These are phyloP conservation scores for Trypoxylus dichotomus DNA, from an alignment of 1,140 invertebrate genomes.

Conservation along the genomic window DNA sequence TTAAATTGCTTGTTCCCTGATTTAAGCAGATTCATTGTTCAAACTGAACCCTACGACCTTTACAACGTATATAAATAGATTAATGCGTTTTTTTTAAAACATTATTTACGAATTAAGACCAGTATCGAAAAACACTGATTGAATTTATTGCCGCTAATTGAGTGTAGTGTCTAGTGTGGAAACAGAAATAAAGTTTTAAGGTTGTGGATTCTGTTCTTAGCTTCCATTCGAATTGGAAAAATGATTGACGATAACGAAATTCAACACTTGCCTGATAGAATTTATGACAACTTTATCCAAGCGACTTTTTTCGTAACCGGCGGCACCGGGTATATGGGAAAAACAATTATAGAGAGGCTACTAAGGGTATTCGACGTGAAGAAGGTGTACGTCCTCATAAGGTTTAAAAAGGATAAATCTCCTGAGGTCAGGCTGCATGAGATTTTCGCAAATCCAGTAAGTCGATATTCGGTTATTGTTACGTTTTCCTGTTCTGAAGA, in stretches of 20 bases:
- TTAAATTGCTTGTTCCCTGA: too few species aligned
- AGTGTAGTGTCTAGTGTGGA: too few species aligned
- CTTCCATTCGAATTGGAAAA: background rate
- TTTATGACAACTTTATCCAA: conserved; percentile 57
- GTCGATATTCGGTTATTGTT: conserved; percentile 40
- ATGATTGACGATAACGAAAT: background rate
- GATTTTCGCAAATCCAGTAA: conserved; percentile 65
- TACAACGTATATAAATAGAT: too few species aligned
- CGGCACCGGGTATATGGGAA: conserved; percentile 83
- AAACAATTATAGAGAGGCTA: conserved; percentile 85
- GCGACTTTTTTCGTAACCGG: conserved; percentile 62
- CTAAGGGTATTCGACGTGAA: conserved; percentile 75
- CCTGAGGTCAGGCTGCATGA: conserved; percentile 65
- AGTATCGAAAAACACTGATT: too few species aligned
- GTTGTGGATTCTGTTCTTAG: too few species aligned
- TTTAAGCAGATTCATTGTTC: too few species aligned
- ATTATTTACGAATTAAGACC: too few species aligned
- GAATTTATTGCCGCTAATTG: too few species aligned
- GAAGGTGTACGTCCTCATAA: conserved; percentile 77
- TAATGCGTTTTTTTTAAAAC: too few species aligned
- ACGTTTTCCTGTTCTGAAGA: too few species aligned
- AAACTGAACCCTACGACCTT: too few species aligned
- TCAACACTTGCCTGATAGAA: conserved; percentile 48
- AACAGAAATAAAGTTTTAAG: too few species aligned
- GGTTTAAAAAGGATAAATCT: conserved; percentile 74